Evolutionary conservation across 2,113 vertebrate species (phyloP), one percentile per base, ranked within the genome.

Genomic region (Silurus glanis): DNA sequence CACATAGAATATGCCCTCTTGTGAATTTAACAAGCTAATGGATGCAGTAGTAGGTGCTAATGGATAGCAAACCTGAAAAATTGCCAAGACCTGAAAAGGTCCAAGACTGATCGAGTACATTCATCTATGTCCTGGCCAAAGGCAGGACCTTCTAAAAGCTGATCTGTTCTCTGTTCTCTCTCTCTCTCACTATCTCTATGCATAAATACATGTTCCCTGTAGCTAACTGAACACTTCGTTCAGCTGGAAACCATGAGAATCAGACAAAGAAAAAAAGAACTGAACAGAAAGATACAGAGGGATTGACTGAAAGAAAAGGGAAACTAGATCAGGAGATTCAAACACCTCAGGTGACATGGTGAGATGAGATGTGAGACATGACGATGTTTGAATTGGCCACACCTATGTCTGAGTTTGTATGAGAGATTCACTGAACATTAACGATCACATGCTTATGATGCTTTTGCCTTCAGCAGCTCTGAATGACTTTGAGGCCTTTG

Each of bases 21-120:
- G 86, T 89, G 90, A 82, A 87, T 89, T 91, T 90, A 90, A 90
- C 92, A 90, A 88, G 82, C 90, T 93, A 93, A 94, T 92, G 93
- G 92, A 93, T 93, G 89, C 87, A 90, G 91, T 89, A 84, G 90
- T 90, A 93, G 92, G 93, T 93, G 92, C 90, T 92, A 93, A 93
- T 93, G 91, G 92, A 92, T 90, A 90, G 91, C 91, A 91, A 69
- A 91, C 88, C 92, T 94, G 93, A 95, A 94, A 92, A 94, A 94
- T 92, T 87, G 92, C 89, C 92, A 93, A 37, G 89, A 92, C 94
- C 91, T 92, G 91, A 94, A 94, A 94, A 93, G 93, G 92, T 93
- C 91, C 91, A 86, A 88, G 93, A 93, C 93, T 91, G 93, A 9
- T 88, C 62, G 85, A 87, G 90, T 88, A 90, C 94, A 94, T 94